These are phyloP conservation scores for Drosophila ezoana DNA, from an alignment of 2,888 invertebrate genomes.

Conservation along the genomic window DNA sequence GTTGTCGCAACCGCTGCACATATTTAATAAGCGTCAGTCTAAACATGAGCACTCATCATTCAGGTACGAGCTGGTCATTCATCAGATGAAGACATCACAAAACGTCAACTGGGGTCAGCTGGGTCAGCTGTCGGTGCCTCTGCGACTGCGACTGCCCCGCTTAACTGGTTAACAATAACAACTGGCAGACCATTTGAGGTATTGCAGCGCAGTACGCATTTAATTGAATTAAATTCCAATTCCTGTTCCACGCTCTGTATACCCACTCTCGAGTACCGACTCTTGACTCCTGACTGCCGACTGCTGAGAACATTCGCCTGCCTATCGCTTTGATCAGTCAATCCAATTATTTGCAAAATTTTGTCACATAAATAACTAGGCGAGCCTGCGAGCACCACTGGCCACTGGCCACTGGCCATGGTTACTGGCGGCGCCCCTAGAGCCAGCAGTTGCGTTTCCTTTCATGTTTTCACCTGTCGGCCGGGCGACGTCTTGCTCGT, in stretches of 20 bases:
- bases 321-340: slow-evolving; percentile 84
- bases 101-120: slow-evolving; percentile 59
- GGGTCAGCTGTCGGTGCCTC: slow-evolving; percentile 64
- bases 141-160: slow-evolving; percentile 9
- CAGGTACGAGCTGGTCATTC: slow-evolving; percentile 45
- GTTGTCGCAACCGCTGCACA: slow-evolving; percentile 61
- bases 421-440: slow-evolving; percentile 47
- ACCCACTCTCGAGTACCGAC: not conserved
- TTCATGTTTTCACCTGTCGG: slow-evolving; percentile 80
- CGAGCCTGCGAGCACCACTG: slow-evolving; percentile 36
- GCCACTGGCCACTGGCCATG: slow-evolving; percentile 8
- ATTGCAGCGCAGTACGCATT: slow-evolving; percentile 82
- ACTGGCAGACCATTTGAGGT: slow-evolving; percentile 76
- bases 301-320: slow-evolving; percentile 39
- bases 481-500: slow-evolving; percentile 18
- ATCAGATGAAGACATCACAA: slow-evolving; percentile 72
- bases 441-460: slow-evolving; percentile 61
- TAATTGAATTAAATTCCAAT: slow-evolving; percentile 84
- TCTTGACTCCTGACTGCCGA: not conserved
- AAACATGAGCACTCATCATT: slow-evolving; percentile 72
- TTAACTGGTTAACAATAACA: slow-evolving; percentile 58
- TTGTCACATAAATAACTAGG: slow-evolving; percentile 85
- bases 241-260: slow-evolving; percentile 34
- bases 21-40: slow-evolving; percentile 73
- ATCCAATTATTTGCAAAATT: slow-evolving; percentile 85